These are phyloP conservation scores for Drosophila kambysellisi DNA, from an alignment of 2,888 invertebrate species.

Conservation along the genomic window DNA sequence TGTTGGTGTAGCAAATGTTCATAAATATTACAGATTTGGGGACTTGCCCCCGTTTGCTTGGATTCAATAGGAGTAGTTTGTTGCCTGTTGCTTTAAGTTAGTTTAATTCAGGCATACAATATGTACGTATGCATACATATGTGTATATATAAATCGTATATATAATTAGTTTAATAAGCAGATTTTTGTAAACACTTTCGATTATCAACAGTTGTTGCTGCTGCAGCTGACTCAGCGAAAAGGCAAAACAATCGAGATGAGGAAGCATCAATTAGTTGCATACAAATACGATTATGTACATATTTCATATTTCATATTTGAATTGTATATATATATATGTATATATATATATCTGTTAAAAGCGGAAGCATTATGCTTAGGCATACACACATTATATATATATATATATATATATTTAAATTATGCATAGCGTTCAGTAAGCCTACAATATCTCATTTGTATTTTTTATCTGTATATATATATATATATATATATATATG, in stretches of 20 bases:
- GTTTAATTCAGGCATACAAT: not conserved
- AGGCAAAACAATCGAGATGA: conserved; percentile 43
- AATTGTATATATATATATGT: conserved; percentile 19
- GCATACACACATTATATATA: conserved; percentile 9
- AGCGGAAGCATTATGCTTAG: conserved; percentile 36
- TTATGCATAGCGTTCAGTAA: conserved; percentile 19
- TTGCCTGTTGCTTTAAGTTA: not conserved
- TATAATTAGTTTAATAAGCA: conserved; percentile 35
- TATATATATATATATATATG: conserved; percentile 12
- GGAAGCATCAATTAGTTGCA: conserved; percentile 29
- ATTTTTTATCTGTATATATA: conserved; percentile 9
- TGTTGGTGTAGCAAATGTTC: not conserved
- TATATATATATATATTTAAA: conserved; percentile 11
- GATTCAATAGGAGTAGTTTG: not conserved
- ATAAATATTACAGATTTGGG: not conserved
- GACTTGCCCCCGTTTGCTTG: not conserved
- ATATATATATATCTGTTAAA: conserved; percentile 25
- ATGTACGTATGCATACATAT: not conserved
- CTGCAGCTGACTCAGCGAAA: conserved; percentile 44
- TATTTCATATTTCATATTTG: conserved; percentile 10
- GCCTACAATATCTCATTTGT: conserved; percentile 16
- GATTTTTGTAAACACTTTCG: conserved; percentile 37
- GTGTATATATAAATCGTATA: conserved; percentile 10
- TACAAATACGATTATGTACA: conserved; percentile 8
- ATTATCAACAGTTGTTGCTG: conserved; percentile 58